Evolutionary conservation across 2,113 vertebrate genomes (phyloP).

Genomic region (Nyctibius bracteatus): DNA sequence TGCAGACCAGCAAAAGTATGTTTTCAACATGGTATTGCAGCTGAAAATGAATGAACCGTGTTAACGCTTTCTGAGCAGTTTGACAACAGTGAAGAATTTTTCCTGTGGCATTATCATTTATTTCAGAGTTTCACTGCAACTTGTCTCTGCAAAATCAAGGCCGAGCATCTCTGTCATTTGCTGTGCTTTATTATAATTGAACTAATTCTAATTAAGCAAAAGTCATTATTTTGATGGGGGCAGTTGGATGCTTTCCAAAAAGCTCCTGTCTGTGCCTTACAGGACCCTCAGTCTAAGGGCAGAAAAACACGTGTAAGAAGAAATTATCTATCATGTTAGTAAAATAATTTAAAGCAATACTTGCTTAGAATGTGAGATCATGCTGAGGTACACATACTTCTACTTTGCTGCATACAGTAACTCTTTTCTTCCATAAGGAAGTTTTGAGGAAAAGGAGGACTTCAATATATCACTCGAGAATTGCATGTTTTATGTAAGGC

Average conservation of each 20-base stretch:
- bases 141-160: slow-evolving; percentile 18
- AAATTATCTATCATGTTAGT: background rate
- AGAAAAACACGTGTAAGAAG: background rate
- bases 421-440: background rate
- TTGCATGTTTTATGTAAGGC: background rate
- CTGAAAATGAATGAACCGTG: slow-evolving; percentile 72
- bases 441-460: background rate
- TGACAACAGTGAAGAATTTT: slow-evolving; percentile 68
- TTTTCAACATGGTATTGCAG: slow-evolving; percentile 66
- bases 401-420: background rate
- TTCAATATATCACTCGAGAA: background rate
- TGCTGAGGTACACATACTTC: background rate
- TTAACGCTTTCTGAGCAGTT: slow-evolving; percentile 67
- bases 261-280: background rate
- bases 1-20: slow-evolving; percentile 67
- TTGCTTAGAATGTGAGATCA: background rate
- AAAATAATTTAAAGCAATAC: background rate
- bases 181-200: background rate
- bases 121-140: slow-evolving; percentile 50
- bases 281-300: background rate
- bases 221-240: background rate
- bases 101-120: slow-evolving; percentile 60
- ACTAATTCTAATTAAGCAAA: background rate
- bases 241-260: background rate
- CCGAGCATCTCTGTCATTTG: background rate